These are phyloP conservation scores for Chelonus insularis DNA, from an alignment of 1,140 invertebrate species.

Conservation along the genomic window DNA sequence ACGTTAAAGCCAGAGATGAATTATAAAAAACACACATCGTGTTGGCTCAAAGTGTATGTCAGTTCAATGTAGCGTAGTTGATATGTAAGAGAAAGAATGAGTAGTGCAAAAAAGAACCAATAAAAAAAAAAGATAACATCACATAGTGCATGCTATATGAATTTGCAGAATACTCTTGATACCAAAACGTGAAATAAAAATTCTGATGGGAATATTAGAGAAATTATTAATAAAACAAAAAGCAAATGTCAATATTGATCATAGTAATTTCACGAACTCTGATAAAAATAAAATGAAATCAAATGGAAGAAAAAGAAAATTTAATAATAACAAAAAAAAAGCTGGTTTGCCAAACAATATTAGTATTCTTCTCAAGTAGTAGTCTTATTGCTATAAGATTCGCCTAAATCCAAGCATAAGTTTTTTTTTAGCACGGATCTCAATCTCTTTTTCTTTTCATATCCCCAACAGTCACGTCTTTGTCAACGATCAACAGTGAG, in stretches of 20 bases:
- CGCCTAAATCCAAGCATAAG: background rate
- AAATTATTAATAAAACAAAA: too few relatives aligned
- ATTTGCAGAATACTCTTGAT: too few relatives aligned
- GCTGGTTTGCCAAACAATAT: background rate
- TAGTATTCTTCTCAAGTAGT: background rate
- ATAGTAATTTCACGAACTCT: too few relatives aligned
- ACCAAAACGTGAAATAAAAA: too few relatives aligned
- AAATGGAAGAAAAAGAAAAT: too few relatives aligned
- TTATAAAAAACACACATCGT: background rate
- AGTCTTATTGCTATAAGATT: background rate
- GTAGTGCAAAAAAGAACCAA: background rate
- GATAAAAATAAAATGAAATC: too few relatives aligned
- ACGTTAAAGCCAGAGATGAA: background rate
- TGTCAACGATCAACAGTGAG: background rate
- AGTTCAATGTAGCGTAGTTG: background rate
- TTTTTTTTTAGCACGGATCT: background rate
- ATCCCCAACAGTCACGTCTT: conserved; percentile 14
- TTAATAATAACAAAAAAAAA: too few relatives aligned
- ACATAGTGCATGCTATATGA: too few relatives aligned
- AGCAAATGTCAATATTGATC: too few relatives aligned
- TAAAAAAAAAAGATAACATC: background rate
- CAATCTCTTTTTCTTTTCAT: background rate
- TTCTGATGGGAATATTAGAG: too few relatives aligned
- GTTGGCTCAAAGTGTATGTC: background rate
- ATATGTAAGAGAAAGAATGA: background rate